Conservation (phyloP, 1,140 invertebrate species). For the Mercenaria mercenaria region DNA sequence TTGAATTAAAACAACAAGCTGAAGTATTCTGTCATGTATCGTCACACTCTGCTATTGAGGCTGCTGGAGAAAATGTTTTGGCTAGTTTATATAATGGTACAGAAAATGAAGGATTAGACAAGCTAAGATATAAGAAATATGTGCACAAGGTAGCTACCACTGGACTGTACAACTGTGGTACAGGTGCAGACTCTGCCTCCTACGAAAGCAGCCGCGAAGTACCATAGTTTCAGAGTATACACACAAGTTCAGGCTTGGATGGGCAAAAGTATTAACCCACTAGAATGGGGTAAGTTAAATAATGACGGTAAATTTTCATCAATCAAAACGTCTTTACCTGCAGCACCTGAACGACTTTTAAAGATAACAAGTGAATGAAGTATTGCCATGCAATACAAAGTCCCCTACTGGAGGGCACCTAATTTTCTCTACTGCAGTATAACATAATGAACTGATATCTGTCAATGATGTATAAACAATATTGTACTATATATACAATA, state of each 20-base stretch:
- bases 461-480: too few relatives aligned
- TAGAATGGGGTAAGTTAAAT: constrained; percentile 24
- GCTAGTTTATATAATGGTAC: not conserved
- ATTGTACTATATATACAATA: too few relatives aligned
- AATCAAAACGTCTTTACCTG: constrained; percentile 32
- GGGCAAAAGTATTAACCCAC: not conserved
- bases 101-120: not conserved
- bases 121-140: not conserved
- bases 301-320: constrained; percentile 29
- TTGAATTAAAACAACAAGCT: not conserved
- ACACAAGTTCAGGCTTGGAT: constrained; percentile 49
- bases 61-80: not conserved
- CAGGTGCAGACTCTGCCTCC: constrained; percentile 43
- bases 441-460: too few relatives aligned
- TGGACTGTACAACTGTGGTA: not conserved
- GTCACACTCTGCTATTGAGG: not conserved
- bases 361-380: constrained; percentile 62
- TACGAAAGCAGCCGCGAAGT: constrained; percentile 18
- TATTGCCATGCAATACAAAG: too few relatives aligned
- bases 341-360: constrained; percentile 52
- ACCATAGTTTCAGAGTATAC: constrained; percentile 32
- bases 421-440: too few relatives aligned
- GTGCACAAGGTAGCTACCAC: not conserved
- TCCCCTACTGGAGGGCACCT: too few relatives aligned
- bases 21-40: not conserved